phyloP scores from a whole-genome alignment of 2,113 vertebrate species.

The Dasyurus viverrinus region DNA sequence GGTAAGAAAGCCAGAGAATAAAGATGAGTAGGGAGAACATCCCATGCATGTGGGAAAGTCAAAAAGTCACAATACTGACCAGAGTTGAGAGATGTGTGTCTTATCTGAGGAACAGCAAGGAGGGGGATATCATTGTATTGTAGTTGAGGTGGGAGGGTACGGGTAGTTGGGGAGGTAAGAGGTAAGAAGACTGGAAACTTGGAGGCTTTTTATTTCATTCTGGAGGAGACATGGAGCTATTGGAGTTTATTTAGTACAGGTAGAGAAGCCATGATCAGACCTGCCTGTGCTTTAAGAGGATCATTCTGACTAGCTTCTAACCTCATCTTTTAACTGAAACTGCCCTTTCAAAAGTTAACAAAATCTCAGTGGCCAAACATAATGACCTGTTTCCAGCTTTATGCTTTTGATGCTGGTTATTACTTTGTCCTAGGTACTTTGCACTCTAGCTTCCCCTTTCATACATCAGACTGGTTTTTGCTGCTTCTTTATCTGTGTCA shows the following conservation, averaged over 20 bases:
- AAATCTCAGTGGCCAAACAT: not conserved
- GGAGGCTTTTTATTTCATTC: not conserved
- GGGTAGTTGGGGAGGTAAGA: not conserved
- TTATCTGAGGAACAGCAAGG: not conserved
- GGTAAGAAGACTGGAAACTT: not conserved
- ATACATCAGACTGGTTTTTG: not conserved
- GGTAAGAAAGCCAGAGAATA: not conserved
- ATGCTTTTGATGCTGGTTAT: not conserved
- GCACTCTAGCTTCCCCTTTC: not conserved
- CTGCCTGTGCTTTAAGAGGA: too few species aligned
- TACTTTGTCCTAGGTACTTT: not conserved
- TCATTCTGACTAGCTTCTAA: not conserved
- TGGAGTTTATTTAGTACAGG: not conserved
- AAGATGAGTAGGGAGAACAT: not conserved
- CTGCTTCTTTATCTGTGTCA: not conserved
- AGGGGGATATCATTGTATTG: not conserved
- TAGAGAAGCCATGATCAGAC: not conserved
- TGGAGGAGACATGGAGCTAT: not conserved
- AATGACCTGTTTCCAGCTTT: not conserved
- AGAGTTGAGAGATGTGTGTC: not conserved
- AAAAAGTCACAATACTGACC: not conserved
- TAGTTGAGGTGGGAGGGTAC: not conserved
- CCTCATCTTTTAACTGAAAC: not conserved
- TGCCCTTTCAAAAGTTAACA: not conserved
- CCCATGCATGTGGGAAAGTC: not conserved